Conservation (phyloP, 2,888 invertebrate species). For the Agrypnus murinus region DNA sequence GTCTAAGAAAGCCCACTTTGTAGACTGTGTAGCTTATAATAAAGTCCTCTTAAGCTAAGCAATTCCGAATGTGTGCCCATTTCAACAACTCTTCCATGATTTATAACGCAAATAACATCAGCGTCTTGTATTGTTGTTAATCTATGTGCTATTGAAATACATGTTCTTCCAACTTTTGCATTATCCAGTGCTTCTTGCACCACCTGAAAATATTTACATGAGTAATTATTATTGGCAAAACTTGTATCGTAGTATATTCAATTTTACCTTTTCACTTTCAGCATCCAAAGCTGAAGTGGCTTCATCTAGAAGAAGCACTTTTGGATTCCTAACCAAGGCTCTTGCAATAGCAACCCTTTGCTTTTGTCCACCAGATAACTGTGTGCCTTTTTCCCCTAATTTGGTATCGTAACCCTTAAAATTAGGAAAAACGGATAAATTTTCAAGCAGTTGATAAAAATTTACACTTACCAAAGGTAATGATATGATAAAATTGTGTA, state of each 20-base stretch:
- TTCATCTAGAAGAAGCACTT: conserved; percentile 86
- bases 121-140: conserved; percentile 89
- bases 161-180: conserved; percentile 87
- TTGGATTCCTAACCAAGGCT: conserved; percentile 86
- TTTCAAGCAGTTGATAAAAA: too few relatives aligned
- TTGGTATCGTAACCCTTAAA: conserved; percentile 85
- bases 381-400: conserved; percentile 86
- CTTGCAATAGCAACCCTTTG: conserved; percentile 92
- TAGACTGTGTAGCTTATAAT: conserved; percentile 75
- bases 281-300: conserved; percentile 93
- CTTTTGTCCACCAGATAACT: conserved; percentile 90
- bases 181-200: conserved; percentile 91
- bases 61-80: conserved; percentile 82
- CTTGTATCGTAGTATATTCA: too few relatives aligned
- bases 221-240: too few relatives aligned
- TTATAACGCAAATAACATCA: conserved; percentile 83
- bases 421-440: too few relatives aligned
- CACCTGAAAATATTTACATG: conserved; percentile 71
- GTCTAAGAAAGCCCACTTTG: conserved; percentile 57
- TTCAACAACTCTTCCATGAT: conserved; percentile 81
- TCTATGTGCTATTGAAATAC: conserved; percentile 90
- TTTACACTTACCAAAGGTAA: conserved; percentile 80
- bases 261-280: conserved; percentile 85
- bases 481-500: conserved; percentile 87
- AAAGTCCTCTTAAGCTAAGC: conserved; percentile 76